These are phyloP conservation scores for Neolamprologus tretocephalus DNA, from an alignment of 2,113 vertebrate species.

Conservation along the genomic window DNA sequence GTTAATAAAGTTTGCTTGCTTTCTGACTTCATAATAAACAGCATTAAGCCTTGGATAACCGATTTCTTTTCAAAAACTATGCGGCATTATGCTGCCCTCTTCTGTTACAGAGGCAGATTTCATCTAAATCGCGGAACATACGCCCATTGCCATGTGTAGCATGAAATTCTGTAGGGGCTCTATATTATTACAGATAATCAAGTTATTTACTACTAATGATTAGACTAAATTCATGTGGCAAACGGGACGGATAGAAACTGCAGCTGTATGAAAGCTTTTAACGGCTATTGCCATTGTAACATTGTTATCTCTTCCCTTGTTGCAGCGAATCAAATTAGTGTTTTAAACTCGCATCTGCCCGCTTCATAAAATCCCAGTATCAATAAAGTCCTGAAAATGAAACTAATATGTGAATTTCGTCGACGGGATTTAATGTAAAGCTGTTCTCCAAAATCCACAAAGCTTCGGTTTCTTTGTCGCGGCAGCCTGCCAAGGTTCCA, in stretches of 20 bases:
- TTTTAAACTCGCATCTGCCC: background rate
- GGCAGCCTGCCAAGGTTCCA: background rate
- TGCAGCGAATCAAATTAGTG: background rate
- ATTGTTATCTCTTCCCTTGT: background rate
- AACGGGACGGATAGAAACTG: background rate
- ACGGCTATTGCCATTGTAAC: background rate
- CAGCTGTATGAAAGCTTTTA: background rate
- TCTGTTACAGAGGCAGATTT: conserved; percentile 2
- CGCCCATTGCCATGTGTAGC: background rate
- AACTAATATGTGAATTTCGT: background rate
- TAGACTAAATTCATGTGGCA: background rate
- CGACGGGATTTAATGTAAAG: background rate
- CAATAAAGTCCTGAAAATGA: rapidly evolving
- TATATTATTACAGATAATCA: background rate
- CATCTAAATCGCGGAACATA: background rate
- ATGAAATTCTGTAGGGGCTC: background rate
- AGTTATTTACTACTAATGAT: background rate
- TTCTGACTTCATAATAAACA: background rate
- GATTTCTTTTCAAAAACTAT: background rate
- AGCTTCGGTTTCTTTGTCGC: conserved; percentile 52
- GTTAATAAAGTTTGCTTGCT: background rate
- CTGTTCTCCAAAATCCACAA: background rate
- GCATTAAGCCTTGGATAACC: background rate
- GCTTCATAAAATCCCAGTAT: background rate
- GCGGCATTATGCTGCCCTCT: conserved; percentile 48